Conservation (phyloP, 1,140 invertebrate genomes). For the Holotrichia oblita region DNA sequence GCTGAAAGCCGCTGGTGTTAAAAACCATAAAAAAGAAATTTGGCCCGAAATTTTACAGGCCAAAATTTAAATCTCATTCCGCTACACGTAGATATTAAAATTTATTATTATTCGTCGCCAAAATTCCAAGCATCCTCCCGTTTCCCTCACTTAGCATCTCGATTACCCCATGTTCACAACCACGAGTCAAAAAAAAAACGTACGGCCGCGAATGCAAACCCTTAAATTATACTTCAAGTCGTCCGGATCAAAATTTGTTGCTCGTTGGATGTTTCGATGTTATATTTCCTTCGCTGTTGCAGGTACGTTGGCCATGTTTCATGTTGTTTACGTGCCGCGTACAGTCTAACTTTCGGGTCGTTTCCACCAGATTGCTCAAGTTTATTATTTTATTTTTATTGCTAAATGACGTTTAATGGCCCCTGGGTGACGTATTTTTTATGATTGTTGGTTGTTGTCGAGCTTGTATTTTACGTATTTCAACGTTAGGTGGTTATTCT, state of each 20-base stretch:
- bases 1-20: background rate
- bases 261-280: background rate
- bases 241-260: background rate
- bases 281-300: background rate
- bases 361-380: constrained; percentile 3
- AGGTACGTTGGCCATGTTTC: too few species aligned
- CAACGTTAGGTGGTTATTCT: background rate
- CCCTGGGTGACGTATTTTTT: background rate
- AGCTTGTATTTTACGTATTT: background rate
- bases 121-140: background rate
- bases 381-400: constrained; percentile 29
- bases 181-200: background rate
- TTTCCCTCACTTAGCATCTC: background rate
- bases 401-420: background rate
- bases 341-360: background rate
- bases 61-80: constrained; percentile 27
- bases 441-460: constrained; percentile 2
- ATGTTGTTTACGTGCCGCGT: background rate
- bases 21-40: constrained; percentile 34
- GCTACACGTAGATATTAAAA: constrained; percentile 7
- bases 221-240: constrained; percentile 21
- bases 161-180: background rate
- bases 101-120: constrained; percentile 35
- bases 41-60: constrained; percentile 9
- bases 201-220: background rate